A percentile compares a stretch with the other conserved stretches of the same genome.
Conservation (phyloP, 2,888 invertebrate species). For the Capitulum mitella region DNA sequence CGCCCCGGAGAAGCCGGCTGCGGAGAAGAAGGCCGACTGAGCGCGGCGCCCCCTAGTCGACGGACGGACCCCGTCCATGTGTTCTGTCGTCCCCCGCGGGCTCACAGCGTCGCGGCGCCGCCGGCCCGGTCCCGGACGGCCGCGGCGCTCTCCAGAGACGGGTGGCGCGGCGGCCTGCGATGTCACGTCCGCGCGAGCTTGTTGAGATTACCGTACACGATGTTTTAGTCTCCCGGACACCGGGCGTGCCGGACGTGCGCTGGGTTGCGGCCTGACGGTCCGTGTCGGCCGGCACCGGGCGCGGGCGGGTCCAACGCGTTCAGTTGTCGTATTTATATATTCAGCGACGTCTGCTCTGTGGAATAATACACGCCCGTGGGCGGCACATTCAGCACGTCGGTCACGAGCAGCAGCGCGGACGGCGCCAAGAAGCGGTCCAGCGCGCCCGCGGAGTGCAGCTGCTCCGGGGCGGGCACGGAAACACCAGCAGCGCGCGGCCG, state of each 20-base stretch:
- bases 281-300: too few relatives aligned
- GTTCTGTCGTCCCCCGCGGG: neutral
- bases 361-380: too few relatives aligned
- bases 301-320: neutral
- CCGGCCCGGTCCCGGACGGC: neutral
- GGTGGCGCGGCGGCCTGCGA: neutral
- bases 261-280: too few relatives aligned
- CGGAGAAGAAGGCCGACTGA: conserved; percentile 34
- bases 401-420: too few relatives aligned
- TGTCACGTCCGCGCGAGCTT: neutral
- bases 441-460: too few relatives aligned
- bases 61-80: neutral
- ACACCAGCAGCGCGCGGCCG: too few relatives aligned
- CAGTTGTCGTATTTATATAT: neutral
- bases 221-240: neutral
- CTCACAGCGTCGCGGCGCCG: neutral
- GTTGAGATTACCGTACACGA: neutral
- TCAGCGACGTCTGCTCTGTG: neutral
- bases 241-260: neutral
- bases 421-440: too few relatives aligned
- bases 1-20: conserved; percentile 27
- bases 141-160: neutral
- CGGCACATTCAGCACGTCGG: too few relatives aligned
- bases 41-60: neutral
- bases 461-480: too few relatives aligned